Evolutionary conservation across 2,113 vertebrate genomes (phyloP).

Genomic region (Brachyhypopomus gauderio): DNA sequence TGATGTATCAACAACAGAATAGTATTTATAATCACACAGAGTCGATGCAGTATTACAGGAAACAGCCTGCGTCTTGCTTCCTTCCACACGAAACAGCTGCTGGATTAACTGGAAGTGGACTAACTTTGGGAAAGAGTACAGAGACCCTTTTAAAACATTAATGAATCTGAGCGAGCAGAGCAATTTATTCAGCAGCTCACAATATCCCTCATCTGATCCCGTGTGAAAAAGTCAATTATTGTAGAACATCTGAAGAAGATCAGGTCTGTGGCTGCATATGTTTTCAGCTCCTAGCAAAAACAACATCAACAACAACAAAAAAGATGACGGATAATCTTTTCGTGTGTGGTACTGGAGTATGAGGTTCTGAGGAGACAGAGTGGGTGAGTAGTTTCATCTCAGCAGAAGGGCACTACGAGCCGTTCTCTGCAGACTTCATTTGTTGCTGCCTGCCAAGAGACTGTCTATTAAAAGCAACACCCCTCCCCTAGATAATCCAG

Average conservation of each 20-base stretch:
- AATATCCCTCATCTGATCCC: conserved; percentile 35
- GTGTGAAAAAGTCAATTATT: conserved; percentile 46
- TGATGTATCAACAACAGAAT: too few relatives aligned
- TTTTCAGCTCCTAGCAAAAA: conserved; percentile 20
- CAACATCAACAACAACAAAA: neutral
- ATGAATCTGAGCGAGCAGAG: neutral
- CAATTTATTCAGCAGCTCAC: conserved; percentile 30
- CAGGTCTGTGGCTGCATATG: conserved; percentile 47
- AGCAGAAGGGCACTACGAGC: neutral
- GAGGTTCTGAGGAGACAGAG: conserved; percentile 31
- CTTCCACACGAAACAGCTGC: too few relatives aligned
- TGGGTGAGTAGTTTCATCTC: conserved; percentile 38
- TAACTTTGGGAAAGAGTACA: neutral
- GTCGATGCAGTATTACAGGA: too few relatives aligned
- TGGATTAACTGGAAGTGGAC: neutral
- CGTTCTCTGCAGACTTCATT: conserved; percentile 27
- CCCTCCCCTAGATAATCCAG: neutral
- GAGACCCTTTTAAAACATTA: neutral
- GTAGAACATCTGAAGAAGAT: conserved; percentile 41
- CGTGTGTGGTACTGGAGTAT: conserved; percentile 43
- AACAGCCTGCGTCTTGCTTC: too few relatives aligned
- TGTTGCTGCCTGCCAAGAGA: conserved; percentile 41
- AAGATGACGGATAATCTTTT: neutral
- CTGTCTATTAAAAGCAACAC: conserved; percentile 49
- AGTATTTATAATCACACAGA: too few relatives aligned